phyloP scores from a whole-genome alignment of 2,797 vertebrate species.

The Columba guinea region DNA sequence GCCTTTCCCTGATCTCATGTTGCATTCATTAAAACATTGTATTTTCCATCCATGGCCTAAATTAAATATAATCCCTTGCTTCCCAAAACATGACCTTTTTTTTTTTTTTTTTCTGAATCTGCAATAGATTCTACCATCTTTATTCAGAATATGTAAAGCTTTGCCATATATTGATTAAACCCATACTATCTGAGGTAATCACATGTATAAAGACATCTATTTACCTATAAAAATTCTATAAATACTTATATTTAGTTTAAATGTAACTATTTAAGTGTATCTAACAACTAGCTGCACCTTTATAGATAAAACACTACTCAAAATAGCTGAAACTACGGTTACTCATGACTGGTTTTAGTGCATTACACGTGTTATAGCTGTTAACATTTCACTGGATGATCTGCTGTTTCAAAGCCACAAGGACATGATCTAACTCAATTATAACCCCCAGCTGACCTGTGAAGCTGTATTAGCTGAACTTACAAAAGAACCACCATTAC shows the following conservation, averaged over 20 bases:
- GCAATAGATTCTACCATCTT: background rate
- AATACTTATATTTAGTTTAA: background rate
- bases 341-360: background rate
- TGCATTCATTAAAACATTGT: background rate
- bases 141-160: background rate
- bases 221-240: background rate
- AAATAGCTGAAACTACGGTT: background rate
- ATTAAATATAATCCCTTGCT: background rate
- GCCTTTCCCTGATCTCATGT: background rate
- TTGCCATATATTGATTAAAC: background rate
- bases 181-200: background rate
- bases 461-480: conserved; percentile 40
- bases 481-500: conserved; percentile 15
- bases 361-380: background rate
- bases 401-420: conserved; percentile 26
- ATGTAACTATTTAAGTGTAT: too few species aligned
- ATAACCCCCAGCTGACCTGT: conserved; percentile 57
- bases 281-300: background rate
- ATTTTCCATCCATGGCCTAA: background rate
- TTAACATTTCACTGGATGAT: background rate
- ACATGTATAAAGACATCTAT: background rate
- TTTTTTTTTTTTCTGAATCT: background rate
- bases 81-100: background rate
- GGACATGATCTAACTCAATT: conserved; percentile 43
- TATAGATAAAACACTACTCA: background rate